A percentile compares a stretch with the other conserved stretches of the same genome.
phyloP scores from a whole-genome alignment of 2,797 vertebrate species.

The Xiphophorus birchmanni region DNA sequence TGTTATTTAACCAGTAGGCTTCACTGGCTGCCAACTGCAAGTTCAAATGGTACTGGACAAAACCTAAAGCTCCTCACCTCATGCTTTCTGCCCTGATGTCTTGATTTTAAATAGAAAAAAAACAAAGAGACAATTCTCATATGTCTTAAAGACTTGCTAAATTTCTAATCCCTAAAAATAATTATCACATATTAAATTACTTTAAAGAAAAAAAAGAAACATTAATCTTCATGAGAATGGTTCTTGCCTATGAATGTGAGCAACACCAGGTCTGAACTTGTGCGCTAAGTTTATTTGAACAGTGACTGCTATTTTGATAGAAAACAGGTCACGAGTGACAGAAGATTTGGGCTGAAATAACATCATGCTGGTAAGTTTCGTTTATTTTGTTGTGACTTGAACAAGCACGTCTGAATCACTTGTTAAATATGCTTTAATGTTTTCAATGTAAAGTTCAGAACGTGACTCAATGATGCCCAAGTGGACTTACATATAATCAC shows the following conservation, averaged over 20 bases:
- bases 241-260: constrained; percentile 49
- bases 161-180: constrained; percentile 6
- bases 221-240: constrained; percentile 58
- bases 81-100: not conserved
- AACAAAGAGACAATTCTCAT: not conserved
- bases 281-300: constrained; percentile 72
- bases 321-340: constrained; percentile 67
- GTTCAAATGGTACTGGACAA: constrained; percentile 35
- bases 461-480: constrained; percentile 36
- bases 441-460: constrained; percentile 47
- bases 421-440: constrained; percentile 50
- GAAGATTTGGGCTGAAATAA: constrained; percentile 70
- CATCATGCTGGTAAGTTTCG: constrained; percentile 67
- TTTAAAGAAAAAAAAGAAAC: constrained; percentile 36
- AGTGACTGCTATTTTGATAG: constrained; percentile 74
- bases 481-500: constrained; percentile 27
- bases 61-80: not conserved
- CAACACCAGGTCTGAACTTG: constrained; percentile 69
- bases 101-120: not conserved
- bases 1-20: constrained; percentile 19
- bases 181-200: constrained; percentile 44
- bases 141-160: constrained; percentile 9
- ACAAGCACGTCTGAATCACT: constrained; percentile 55
- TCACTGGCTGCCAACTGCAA: constrained; percentile 42
- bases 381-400: constrained; percentile 67